Percentiles rank a stretch among this genome's conserved stretches.
phyloP scores from a whole-genome alignment of 1,140 invertebrate species.

The Muscidifurax raptorellus region DNA sequence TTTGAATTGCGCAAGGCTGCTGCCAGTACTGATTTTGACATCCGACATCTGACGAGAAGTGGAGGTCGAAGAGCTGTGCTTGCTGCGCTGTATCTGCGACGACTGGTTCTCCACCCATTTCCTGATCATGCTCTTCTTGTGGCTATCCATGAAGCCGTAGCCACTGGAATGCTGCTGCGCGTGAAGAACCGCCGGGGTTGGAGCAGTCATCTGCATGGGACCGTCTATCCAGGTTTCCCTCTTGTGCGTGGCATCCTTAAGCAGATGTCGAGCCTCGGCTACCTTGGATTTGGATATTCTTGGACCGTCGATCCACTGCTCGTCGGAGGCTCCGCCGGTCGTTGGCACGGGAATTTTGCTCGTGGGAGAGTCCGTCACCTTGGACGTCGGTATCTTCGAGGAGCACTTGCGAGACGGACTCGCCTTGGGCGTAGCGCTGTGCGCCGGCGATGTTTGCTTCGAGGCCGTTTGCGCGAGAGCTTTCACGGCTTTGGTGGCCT shows the following conservation, averaged over 20 bases:
- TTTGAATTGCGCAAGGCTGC: conserved; percentile 74
- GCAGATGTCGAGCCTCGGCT: conserved; percentile 86
- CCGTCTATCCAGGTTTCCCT: conserved; percentile 96
- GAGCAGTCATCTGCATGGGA: conserved; percentile 78
- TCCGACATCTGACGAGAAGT: background rate
- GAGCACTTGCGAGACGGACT: conserved; percentile 77
- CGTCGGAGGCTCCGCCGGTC: conserved; percentile 79
- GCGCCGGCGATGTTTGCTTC: conserved; percentile 78
- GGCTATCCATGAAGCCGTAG: conserved; percentile 92
- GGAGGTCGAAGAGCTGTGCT: conserved; percentile 55
- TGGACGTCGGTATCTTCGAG: conserved; percentile 68
- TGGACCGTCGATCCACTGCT: conserved; percentile 97
- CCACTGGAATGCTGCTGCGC: conserved; percentile 74
- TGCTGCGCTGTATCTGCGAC: conserved; percentile 80
- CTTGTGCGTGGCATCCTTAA: conserved; percentile 87
- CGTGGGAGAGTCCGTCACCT: conserved; percentile 66
- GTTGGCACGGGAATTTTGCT: conserved; percentile 70
- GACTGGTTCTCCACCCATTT: conserved; percentile 96
- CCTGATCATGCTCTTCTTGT: conserved; percentile 94
- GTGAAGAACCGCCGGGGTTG: conserved; percentile 68
- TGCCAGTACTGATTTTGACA: conserved; percentile 63
- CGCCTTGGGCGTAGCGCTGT: conserved; percentile 77
- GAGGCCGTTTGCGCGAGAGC: conserved; percentile 74
- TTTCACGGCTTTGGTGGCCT: conserved; percentile 68
- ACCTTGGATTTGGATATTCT: conserved; percentile 88